Evolutionary conservation across 1,140 invertebrate species (phyloP).

Genomic region (Drosophila nasuta): DNA sequence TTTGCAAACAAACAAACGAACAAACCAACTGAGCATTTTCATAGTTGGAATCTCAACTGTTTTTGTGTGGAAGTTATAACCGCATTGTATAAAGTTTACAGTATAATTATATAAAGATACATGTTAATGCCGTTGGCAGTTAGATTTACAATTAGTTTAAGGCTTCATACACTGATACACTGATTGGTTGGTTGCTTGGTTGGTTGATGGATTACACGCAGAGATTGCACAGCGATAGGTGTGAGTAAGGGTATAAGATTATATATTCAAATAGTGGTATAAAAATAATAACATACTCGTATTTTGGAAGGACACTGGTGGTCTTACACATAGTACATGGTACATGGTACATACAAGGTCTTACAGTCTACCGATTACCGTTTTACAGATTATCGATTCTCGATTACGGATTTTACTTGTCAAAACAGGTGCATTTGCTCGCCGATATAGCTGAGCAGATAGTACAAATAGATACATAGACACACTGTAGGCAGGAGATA

Average conservation of each 20-base stretch:
- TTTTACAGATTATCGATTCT: conserved; percentile 15
- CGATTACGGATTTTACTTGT: conserved; percentile 43
- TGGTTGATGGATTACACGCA: conserved; percentile 18
- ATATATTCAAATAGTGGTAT: conserved; percentile 36
- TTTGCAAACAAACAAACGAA: conserved; percentile 31
- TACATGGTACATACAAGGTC: conserved; percentile 34
- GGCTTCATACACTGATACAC: conserved; percentile 55
- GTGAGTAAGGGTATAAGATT: not conserved
- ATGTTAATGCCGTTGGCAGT: conserved; percentile 69
- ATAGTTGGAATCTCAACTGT: conserved; percentile 57
- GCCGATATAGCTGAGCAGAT: conserved; percentile 79
- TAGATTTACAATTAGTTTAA: conserved; percentile 50
- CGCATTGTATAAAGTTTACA: conserved; percentile 25
- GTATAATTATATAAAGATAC: conserved; percentile 44
- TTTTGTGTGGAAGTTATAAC: conserved; percentile 23
- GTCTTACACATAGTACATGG: conserved; percentile 50
- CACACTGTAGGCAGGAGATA: conserved; percentile 85
- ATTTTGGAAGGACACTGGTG: conserved; percentile 74
- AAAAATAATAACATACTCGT: conserved; percentile 49
- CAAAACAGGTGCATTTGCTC: conserved; percentile 68
- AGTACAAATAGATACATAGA: conserved; percentile 83
- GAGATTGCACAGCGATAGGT: conserved; percentile 14
- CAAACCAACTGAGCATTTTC: conserved; percentile 47
- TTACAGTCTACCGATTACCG: conserved; percentile 36
- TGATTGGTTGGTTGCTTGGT: conserved; percentile 27